phyloP scores from a whole-genome alignment of 2,888 invertebrate species.

The Himalopsyche japonica region DNA sequence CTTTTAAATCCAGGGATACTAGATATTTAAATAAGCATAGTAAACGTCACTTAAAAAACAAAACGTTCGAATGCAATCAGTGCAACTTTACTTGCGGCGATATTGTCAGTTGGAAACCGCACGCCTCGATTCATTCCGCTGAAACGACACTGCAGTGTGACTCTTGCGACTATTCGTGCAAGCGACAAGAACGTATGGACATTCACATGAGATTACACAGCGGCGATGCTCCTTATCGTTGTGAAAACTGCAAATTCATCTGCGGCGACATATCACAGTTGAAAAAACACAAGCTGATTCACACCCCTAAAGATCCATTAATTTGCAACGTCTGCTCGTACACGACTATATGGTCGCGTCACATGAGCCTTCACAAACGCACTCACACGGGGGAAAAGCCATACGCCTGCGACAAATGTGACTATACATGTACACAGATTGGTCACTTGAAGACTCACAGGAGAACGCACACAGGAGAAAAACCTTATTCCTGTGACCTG shows the following conservation, averaged over 20 bases:
- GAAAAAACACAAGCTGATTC: not conserved
- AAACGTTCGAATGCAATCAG: not conserved
- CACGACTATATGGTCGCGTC: not conserved
- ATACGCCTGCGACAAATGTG: not conserved
- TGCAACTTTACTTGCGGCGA: not conserved
- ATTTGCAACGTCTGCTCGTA: not conserved
- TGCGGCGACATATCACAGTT: not conserved
- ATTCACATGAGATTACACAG: not conserved
- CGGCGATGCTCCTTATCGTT: not conserved
- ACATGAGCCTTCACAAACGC: not conserved
- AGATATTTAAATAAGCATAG: not conserved
- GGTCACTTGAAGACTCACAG: not conserved
- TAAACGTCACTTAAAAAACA: not conserved
- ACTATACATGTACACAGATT: not conserved
- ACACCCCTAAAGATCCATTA: not conserved
- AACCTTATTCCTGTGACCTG: not conserved
- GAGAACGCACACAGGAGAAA: not conserved
- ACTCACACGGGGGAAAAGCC: not conserved
- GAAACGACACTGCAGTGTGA: not conserved
- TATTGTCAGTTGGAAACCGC: not conserved
- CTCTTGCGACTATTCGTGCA: not conserved
- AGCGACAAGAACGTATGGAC: not conserved
- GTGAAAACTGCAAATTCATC: not conserved
- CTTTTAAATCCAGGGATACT: not conserved
- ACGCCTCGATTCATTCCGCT: not conserved